phyloP scores from a whole-genome alignment of 2,113 vertebrate species.

The Shinisaurus crocodilurus region DNA sequence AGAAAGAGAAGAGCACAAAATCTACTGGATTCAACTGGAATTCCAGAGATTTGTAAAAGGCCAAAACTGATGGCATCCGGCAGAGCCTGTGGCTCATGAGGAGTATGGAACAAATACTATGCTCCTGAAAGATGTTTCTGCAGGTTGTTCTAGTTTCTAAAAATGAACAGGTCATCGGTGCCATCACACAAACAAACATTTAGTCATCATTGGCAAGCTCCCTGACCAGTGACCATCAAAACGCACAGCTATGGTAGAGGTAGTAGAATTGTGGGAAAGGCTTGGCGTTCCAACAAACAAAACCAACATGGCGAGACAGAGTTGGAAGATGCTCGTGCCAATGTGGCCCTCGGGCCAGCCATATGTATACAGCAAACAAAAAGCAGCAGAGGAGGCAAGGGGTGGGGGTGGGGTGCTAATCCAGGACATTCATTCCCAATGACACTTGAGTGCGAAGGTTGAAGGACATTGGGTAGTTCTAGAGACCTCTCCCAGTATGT shows the following conservation, averaged over 20 bases:
- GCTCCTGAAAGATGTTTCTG: too few species aligned
- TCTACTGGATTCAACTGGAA: neutral
- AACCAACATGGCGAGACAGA: neutral
- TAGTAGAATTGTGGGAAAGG: conserved; percentile 45
- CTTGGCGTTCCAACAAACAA: conserved; percentile 1
- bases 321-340: accelerated
- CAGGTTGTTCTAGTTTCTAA: too few species aligned
- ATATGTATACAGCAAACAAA: neutral
- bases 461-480: neutral
- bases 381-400: accelerated
- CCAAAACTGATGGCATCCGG: neutral
- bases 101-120: conserved; percentile 38
- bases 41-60: accelerated
- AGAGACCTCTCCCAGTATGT: neutral
- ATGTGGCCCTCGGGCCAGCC: neutral
- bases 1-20: accelerated
- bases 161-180: too few species aligned
- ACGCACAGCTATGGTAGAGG: conserved; percentile 41
- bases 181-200: too few species aligned
- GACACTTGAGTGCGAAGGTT: conserved; percentile 19
- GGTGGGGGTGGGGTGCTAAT: accelerated
- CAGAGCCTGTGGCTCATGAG: neutral
- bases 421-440: conserved; percentile 24
- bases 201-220: neutral
- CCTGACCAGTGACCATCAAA: conserved; percentile 7